Conservation (phyloP, 2,113 vertebrate genomes). For the Upupa epops region DNA sequence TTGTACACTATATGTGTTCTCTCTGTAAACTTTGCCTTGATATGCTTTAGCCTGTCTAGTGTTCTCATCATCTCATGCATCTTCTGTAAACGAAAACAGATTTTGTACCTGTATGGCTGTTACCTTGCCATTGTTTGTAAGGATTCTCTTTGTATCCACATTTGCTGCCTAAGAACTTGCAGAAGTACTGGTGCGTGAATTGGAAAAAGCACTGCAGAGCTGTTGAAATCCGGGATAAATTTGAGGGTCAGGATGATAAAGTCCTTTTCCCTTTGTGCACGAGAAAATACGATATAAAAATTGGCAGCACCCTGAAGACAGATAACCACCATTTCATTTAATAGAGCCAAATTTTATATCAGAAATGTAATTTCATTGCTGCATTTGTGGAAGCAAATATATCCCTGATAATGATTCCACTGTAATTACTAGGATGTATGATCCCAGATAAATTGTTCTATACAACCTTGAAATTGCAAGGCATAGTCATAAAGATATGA, state of each 20-base stretch:
- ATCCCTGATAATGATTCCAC: not conserved
- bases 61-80: not conserved
- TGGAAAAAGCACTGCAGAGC: not conserved
- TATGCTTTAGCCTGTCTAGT: not conserved
- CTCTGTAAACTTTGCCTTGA: not conserved
- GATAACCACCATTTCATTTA: not conserved
- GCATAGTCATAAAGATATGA: not conserved
- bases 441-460: not conserved
- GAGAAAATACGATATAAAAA: not conserved
- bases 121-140: not conserved
- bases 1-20: not conserved
- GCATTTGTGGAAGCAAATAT: not conserved
- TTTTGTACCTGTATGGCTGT: not conserved
- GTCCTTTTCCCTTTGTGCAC: not conserved
- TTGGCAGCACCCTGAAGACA: not conserved
- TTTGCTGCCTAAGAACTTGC: not conserved
- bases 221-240: not conserved
- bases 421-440: not conserved
- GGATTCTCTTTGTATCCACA: not conserved
- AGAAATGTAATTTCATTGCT: conserved; percentile 1
- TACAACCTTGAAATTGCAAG: not conserved
- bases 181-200: not conserved
- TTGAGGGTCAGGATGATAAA: not conserved
- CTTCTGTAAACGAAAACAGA: not conserved
- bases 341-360: not conserved